Percentiles rank a stretch among this genome's conserved stretches.
These are phyloP conservation scores for Cotesia chilonis DNA, from an alignment of 1,140 invertebrate genomes.

Conservation along the genomic window DNA sequence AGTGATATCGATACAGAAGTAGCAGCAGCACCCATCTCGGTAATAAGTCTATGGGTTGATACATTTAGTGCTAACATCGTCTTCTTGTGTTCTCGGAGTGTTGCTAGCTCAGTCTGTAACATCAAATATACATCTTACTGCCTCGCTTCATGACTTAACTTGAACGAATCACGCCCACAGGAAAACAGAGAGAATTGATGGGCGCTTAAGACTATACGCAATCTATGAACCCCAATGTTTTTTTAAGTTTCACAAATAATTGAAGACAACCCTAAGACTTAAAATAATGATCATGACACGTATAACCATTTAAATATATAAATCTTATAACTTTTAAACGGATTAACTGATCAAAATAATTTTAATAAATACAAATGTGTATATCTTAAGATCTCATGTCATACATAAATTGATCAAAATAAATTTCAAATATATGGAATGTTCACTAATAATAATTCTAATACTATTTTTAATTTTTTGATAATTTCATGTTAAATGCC, in stretches of 20 bases:
- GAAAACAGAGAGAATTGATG: slow-evolving; percentile 34
- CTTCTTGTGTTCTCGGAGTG: slow-evolving; percentile 76
- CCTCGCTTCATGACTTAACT: slow-evolving; percentile 47
- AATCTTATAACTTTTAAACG: too few species aligned
- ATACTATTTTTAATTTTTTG: too few species aligned
- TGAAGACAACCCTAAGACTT: not conserved
- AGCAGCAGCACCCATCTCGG: slow-evolving; percentile 65
- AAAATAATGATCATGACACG: not conserved
- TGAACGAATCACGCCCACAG: slow-evolving; percentile 47
- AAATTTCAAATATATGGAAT: too few species aligned
- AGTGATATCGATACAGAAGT: slow-evolving; percentile 65
- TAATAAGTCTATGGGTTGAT: slow-evolving; percentile 76
- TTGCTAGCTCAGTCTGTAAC: slow-evolving; percentile 71
- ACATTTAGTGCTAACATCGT: slow-evolving; percentile 78
- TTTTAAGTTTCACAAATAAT: slow-evolving; percentile 6
- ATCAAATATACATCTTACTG: slow-evolving; percentile 61
- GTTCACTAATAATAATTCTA: too few species aligned
- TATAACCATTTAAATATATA: not conserved
- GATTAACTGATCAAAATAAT: too few species aligned
- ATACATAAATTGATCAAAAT: too few species aligned
- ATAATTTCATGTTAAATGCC: too few species aligned
- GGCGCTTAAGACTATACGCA: slow-evolving; percentile 32
- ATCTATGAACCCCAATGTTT: slow-evolving; percentile 28
- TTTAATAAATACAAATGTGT: not conserved
- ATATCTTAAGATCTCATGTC: too few species aligned